A percentile compares a stretch with the other conserved stretches of the same genome.
Evolutionary conservation across 2,888 invertebrate species (phyloP).

Genomic region (Mesorhabditis sp.): DNA sequence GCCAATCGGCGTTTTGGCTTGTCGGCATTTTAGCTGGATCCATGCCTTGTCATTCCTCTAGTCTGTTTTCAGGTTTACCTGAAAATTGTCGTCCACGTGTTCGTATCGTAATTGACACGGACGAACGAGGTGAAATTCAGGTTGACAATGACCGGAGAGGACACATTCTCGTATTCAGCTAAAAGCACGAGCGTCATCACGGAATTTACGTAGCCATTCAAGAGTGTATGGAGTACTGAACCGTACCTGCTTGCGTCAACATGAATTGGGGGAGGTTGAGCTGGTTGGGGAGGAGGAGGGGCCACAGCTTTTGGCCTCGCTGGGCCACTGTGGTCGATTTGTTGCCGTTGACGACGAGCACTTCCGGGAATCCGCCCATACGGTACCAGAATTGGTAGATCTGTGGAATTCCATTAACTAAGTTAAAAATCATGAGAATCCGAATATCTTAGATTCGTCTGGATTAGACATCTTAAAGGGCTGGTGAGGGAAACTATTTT

Average conservation of each 20-base stretch:
- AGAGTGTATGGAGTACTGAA: too few species aligned
- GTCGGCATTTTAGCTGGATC: background rate
- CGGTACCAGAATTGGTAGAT: conserved; percentile 38
- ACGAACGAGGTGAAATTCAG: conserved; percentile 39
- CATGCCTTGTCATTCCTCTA: background rate
- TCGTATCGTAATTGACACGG: conserved; percentile 38
- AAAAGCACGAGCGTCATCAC: conserved; percentile 21
- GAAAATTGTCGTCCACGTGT: conserved; percentile 37
- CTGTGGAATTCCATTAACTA: conserved; percentile 9
- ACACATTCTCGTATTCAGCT: conserved; percentile 16
- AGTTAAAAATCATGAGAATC: background rate
- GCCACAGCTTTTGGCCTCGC: conserved; percentile 25
- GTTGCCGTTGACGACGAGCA: conserved; percentile 29
- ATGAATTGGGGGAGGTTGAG: conserved; percentile 24
- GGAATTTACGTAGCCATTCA: background rate
- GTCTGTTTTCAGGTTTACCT: too few species aligned
- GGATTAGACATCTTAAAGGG: background rate
- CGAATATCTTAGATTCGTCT: background rate
- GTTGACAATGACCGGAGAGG: conserved; percentile 31
- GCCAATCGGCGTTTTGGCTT: too few species aligned
- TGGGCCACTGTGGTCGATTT: conserved; percentile 26
- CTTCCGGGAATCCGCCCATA: conserved; percentile 33
- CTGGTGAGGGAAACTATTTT: background rate
- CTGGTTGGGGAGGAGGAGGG: conserved; percentile 12
- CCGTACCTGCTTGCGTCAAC: conserved; percentile 19